Base-by-base conservation (phyloP, 2,797 vertebrate genomes). In the Enteromius paludinosus region DNA sequence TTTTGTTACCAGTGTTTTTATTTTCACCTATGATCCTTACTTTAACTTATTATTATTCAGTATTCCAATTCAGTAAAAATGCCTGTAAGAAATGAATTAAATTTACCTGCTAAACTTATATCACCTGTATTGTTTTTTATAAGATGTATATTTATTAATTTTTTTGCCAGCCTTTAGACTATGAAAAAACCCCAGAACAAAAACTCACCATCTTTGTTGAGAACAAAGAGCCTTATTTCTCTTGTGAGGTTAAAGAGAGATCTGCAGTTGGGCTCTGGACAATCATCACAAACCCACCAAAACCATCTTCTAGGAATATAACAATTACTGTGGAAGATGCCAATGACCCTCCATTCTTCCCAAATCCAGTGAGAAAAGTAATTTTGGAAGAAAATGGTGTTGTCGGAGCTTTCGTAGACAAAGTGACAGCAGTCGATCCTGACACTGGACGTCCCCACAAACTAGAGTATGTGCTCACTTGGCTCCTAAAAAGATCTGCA, bases 291-390 rank as follows among this genome's bases (percentile, higher is more conserved):
- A 78, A 15, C 3, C 47, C 61, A 11, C 8, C 45, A 43, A 65
- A 54, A 43, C 41, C 72, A 7, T 72, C 79, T 14, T 68, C 81
- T 64, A 64, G 84, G 1, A 71, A 85, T 23, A 73, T 93, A 25
- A 35, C 64, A 12, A 88, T 94, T 14, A 62, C 90, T 18, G 86
- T 94, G 1, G 88, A 92, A 59, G 94, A 94, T 6, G 0, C 5
- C n/a, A 94, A 94, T 0, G 92, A 94, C 56, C 87, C 92, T 30
- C 94, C 93, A 0, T 5, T 43, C 10, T 94, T 95, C 77, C 80
- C 0, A 0, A 12, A 79, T 43, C 18, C 47, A 0, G 30, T 82
- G 52, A 90, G 85, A 61, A 79, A 89, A 5, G 72, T 65, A 30
- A 0, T 0, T 33, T 0, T 93, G 81, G 56, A 85, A 43, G 94